Evolutionary conservation across 2,113 vertebrate species (phyloP).

Genomic region (Desmodus rotundus): DNA sequence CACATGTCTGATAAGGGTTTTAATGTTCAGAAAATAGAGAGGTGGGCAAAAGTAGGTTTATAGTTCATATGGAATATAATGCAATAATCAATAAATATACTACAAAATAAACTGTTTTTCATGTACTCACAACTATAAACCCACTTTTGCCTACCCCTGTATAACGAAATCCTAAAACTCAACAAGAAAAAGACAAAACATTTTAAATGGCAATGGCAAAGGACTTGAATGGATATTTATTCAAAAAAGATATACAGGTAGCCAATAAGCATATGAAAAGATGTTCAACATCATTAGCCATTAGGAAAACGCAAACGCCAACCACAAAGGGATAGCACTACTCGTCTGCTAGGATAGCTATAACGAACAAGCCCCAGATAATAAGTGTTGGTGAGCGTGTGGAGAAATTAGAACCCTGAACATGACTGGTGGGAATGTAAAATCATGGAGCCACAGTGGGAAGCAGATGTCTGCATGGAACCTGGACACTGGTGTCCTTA

Average conservation of each 20-base stretch:
- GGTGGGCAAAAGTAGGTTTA: neutral
- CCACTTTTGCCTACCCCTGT: neutral
- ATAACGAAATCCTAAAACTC: neutral
- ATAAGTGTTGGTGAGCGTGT: neutral
- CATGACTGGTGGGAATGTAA: neutral
- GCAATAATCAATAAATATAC: neutral
- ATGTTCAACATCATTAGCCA: neutral
- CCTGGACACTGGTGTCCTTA: too few relatives aligned
- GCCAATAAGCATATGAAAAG: neutral
- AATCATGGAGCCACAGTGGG: neutral
- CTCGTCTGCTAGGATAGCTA: neutral
- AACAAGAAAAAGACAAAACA: neutral
- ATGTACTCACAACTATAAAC: neutral
- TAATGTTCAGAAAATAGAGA: neutral
- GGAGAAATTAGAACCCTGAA: neutral
- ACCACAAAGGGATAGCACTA: neutral
- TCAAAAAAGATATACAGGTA: neutral
- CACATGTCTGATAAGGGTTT: neutral
- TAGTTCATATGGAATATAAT: neutral
- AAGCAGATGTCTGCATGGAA: neutral
- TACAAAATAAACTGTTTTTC: neutral
- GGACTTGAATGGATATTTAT: neutral
- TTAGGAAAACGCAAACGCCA: neutral
- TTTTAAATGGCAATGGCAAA: neutral
- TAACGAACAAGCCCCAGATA: neutral